These are phyloP conservation scores for Pristionchus mayeri DNA, from an alignment of 2,888 invertebrate genomes.

Conservation along the genomic window DNA sequence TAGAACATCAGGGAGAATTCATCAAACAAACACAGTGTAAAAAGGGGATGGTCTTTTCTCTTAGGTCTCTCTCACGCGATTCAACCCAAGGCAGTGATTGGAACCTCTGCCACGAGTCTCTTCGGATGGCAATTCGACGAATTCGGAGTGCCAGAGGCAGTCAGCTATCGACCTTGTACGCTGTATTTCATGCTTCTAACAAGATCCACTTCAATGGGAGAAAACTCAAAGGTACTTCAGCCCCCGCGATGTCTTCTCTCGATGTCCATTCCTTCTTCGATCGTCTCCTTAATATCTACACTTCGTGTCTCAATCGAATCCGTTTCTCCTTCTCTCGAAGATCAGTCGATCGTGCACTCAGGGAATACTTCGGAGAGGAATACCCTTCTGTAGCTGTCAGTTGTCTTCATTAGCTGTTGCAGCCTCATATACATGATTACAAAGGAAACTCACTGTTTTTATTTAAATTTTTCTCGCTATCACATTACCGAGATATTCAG, in stretches of 20 bases:
- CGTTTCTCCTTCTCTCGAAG: background rate
- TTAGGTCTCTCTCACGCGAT: background rate
- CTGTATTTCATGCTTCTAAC: background rate
- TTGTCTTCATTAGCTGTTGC: too few relatives aligned
- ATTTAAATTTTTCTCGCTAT: too few relatives aligned
- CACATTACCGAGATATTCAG: background rate
- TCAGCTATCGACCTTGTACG: conserved; percentile 3
- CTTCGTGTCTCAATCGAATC: background rate
- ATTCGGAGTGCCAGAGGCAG: conserved; percentile 8
- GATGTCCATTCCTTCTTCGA: background rate
- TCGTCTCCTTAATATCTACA: conserved; percentile 1
- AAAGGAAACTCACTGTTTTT: too few relatives aligned
- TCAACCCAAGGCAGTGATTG: background rate
- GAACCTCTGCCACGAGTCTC: background rate
- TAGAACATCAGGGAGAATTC: too few relatives aligned
- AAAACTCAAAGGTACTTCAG: too few relatives aligned
- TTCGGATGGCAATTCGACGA: conserved; percentile 18
- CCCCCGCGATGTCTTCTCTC: background rate
- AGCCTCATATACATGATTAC: background rate
- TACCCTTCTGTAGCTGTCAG: background rate
- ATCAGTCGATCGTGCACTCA: background rate
- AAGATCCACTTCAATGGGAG: too few relatives aligned
- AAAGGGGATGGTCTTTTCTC: too few relatives aligned
- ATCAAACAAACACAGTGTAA: too few relatives aligned
- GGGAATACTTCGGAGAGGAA: conserved; percentile 2